phyloP scores from a whole-genome alignment of 2,888 invertebrate species.

The Yponomeuta plumbellus region DNA sequence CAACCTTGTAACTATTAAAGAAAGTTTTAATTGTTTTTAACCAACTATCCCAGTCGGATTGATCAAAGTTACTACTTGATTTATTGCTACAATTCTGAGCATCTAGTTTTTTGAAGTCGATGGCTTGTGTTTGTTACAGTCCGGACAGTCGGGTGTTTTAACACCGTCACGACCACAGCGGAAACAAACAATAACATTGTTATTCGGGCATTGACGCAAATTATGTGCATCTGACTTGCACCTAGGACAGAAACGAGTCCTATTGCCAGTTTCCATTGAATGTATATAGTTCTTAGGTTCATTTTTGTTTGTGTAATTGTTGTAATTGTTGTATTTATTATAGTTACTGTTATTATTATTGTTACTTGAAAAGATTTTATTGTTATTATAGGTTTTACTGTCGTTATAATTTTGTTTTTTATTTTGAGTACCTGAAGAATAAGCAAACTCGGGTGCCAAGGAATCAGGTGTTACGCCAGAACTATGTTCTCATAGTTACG shows the following conservation, averaged over 20 bases:
- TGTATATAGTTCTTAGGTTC: neutral
- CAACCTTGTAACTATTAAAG: no score
- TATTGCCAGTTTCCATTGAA: neutral
- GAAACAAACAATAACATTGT: conserved; percentile 12
- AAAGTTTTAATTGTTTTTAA: no score
- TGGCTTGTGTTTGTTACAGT: conserved; percentile 7
- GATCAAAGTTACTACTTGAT: conserved; percentile 10
- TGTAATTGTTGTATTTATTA: conserved; percentile 3
- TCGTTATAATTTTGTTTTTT: conserved; percentile 4
- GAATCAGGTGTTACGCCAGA: neutral
- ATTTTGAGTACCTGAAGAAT: neutral
- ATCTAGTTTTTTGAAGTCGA: conserved; percentile 16
- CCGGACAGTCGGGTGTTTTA: conserved; percentile 15
- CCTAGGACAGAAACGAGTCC: conserved; percentile 4
- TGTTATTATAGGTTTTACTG: conserved; percentile 3
- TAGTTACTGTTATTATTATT: neutral
- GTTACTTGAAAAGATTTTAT: conserved; percentile 18
- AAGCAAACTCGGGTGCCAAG: neutral
- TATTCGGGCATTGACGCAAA: conserved; percentile 11
- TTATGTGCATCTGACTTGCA: conserved; percentile 11
- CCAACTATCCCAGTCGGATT: conserved; percentile 14
- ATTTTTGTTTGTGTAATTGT: conserved; percentile 1
- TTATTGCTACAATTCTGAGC: conserved; percentile 5
- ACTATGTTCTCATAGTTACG: neutral
- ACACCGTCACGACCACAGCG: conserved; percentile 16